Evolutionary conservation across 1,140 invertebrate species (phyloP).

Genomic region (silkworm (Bombyx mori)): ASM3026992v2 NC_085117.1:11175001-11175500

Average conservation of each 20-base stretch:
- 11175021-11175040: constrained; percentile 35
- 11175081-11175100: constrained; percentile 50
- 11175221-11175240: constrained; percentile 86
- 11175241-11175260: constrained; percentile 95
- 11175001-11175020: constrained; percentile 23
- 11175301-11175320: constrained; percentile 58
- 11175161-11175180: constrained; percentile 30
- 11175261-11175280: constrained; percentile 95
- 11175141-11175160: constrained; percentile 41
- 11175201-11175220: constrained; percentile 25
- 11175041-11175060: constrained; percentile 53
- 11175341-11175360: constrained; percentile 43
- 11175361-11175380: constrained; percentile 63
- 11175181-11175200: constrained; percentile 32
- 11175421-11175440: constrained; percentile 68
- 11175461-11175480: constrained; percentile 33
- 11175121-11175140: constrained; percentile 46
- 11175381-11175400: constrained; percentile 66
- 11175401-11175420: constrained; percentile 48
- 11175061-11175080: constrained; percentile 56
- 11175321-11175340: constrained; percentile 25
- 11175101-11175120: constrained; percentile 37
- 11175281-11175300: constrained; percentile 73
- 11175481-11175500: constrained; percentile 19
- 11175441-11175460: constrained; percentile 61